Base-by-base conservation (phyloP, 2,113 vertebrate species). In the Gymnarchus niloticus region DNA sequence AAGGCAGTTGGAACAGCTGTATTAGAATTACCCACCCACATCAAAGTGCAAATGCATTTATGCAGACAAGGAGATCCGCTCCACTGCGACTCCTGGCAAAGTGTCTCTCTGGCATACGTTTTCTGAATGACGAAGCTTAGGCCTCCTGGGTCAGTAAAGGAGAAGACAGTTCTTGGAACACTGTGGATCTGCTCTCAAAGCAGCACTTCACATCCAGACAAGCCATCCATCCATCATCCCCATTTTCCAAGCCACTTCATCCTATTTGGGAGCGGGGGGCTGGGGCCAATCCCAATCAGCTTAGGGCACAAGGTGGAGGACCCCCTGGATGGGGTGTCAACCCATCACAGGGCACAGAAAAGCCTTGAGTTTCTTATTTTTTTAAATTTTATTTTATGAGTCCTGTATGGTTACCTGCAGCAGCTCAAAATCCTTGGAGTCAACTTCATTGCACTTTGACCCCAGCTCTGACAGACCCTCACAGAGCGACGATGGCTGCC, bases 371-470 rank as follows among this genome's bases (percentile, higher is more conserved):
- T 23, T 25, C 81, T 48, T 46, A 56, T 69, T 83, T 37, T 46
- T 54, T 28, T n/a, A 10, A 25, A 12, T 48, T 48, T 78, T 10
- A n/a, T 78, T 48, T 48, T n/a, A 78, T 46, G 14, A 54, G 14
- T 54, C 52, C 52, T 51, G n/a, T 37, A 28, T 59, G 65, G 33
- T 61, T 44, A 84, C 84, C 86, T 84, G 54, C 12, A 56, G 37
- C 21, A 82, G 78, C 57, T 44, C 52, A 46, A 51, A 56, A 81
- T 57, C 84, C 76, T 37, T 84, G 84, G 87, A 10, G 76, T 37
- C 37, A 41, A 54, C 59, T 52, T 84, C 69, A 76, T 23, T 81
- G 49, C 28, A 19, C 7, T 77, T 44, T 14, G 54, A 56, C 77
- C 33, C 48, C 37, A 1, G 37, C 17, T 2, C 37, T 8, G 19